These are phyloP conservation scores for Dinocampus coccinellae DNA, from an alignment of 2,888 invertebrate genomes.

Conservation along the genomic window DNA sequence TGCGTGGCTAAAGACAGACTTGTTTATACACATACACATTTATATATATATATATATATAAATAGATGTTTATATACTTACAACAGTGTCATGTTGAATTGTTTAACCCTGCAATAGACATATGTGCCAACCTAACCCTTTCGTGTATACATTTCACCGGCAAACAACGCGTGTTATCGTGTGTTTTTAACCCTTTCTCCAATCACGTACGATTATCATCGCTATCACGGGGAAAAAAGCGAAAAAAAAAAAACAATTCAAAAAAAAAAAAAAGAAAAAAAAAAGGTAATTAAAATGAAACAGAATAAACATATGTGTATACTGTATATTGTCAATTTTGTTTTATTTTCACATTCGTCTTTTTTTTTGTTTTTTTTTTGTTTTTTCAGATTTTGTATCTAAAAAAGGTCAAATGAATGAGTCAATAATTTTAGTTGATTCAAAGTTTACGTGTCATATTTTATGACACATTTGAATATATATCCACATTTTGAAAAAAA, in stretches of 20 bases:
- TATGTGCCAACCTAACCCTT: slow-evolving; percentile 16
- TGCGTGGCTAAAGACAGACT: slow-evolving; percentile 29
- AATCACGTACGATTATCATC: slow-evolving; percentile 6
- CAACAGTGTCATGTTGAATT: slow-evolving; percentile 25
- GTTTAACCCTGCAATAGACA: slow-evolving; percentile 27
- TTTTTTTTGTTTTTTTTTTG: not conserved
- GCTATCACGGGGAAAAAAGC: no score
- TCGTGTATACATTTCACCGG: not conserved
- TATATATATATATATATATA: no score
- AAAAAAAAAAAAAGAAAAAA: not conserved
- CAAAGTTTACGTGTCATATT: not conserved
- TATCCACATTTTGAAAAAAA: no score
- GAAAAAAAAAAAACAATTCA: no score
- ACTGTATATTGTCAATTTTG: not conserved
- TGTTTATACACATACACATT: slow-evolving; percentile 19
- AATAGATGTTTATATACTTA: slow-evolving; percentile 16
- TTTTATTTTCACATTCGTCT: not conserved
- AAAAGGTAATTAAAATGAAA: no score
- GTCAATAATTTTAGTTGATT: not conserved
- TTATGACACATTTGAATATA: not conserved
- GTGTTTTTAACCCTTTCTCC: slow-evolving; percentile 21
- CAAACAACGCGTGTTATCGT: slow-evolving; percentile 2
- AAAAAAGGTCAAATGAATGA: not conserved
- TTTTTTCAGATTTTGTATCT: not conserved
- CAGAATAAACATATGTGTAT: not conserved